Conservation (phyloP, 1,140 invertebrate species). For the Trachymyrmex septentrionalis region DNA sequence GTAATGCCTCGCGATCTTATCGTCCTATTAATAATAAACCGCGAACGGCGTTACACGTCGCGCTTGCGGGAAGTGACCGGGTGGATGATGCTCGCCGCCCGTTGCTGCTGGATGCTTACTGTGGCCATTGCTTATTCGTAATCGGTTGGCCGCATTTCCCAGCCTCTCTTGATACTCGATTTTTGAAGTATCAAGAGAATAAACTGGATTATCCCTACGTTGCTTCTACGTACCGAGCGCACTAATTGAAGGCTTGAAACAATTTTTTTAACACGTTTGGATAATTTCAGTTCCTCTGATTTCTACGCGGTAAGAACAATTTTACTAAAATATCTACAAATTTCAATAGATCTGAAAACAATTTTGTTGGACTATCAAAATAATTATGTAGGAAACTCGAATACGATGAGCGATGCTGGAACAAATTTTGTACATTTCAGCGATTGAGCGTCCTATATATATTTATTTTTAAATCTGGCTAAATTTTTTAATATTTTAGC, state of each 20-base stretch:
- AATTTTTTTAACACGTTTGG: neutral
- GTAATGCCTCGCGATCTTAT: constrained; percentile 79
- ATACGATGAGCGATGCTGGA: too few species aligned
- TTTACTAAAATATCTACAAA: too few species aligned
- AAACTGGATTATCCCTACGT: neutral
- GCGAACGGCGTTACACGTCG: constrained; percentile 73
- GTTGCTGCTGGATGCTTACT: constrained; percentile 4
- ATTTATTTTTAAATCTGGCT: too few species aligned
- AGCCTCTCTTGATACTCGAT: neutral
- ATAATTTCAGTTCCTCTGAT: neutral
- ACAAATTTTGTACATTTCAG: too few species aligned
- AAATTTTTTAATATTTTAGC: too few species aligned
- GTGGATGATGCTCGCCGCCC: constrained; percentile 3
- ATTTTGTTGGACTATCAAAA: too few species aligned
- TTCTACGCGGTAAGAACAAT: too few species aligned
- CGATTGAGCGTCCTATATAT: too few species aligned
- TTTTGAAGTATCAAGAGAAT: neutral
- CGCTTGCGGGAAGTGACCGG: constrained; percentile 45
- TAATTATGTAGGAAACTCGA: too few species aligned
- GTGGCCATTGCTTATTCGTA: constrained; percentile 24
- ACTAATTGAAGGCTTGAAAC: neutral
- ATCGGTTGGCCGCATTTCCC: constrained; percentile 13
- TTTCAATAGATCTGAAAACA: too few species aligned
- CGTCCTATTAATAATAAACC: constrained; percentile 81
- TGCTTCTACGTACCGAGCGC: neutral